Percentiles rank a stretch among this genome's conserved stretches.
These are phyloP conservation scores for Drosophila anomalata DNA, from an alignment of 2,888 invertebrate species.

Conservation along the genomic window DNA sequence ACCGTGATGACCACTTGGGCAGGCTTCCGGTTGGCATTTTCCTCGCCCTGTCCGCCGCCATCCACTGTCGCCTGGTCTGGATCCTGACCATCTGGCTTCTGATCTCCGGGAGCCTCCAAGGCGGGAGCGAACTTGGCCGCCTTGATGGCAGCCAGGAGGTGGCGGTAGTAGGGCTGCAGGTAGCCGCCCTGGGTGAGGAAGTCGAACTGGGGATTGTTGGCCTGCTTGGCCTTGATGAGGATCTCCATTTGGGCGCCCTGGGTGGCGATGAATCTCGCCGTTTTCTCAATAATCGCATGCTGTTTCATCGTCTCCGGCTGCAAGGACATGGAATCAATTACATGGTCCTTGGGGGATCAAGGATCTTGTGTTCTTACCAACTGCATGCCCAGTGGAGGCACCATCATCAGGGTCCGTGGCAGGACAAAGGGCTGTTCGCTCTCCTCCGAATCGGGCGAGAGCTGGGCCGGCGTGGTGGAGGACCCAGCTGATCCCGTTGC, in stretches of 20 bases:
- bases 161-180: constrained; percentile 95
- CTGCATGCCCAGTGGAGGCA: constrained; percentile 89
- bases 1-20: constrained; percentile 81
- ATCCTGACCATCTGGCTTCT: not conserved
- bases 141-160: constrained; percentile 89
- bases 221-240: constrained; percentile 98
- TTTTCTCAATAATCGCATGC: constrained; percentile 97
- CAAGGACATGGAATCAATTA: not conserved
- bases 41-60: not conserved
- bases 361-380: constrained; percentile 85
- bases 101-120: not conserved
- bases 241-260: constrained; percentile 99
- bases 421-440: constrained; percentile 91
- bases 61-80: not conserved
- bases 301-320: constrained; percentile 95
- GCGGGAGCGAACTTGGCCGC: constrained; percentile 86
- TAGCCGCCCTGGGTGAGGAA: constrained; percentile 94
- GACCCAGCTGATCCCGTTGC: constrained; percentile 81
- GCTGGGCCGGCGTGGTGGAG: constrained; percentile 58
- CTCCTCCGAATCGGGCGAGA: constrained; percentile 85
- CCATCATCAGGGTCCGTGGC: constrained; percentile 89
- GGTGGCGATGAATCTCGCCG: constrained; percentile 92
- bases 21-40: constrained; percentile 30
- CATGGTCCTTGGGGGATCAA: no score
- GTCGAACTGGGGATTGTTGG: constrained; percentile 95